Conservation (phyloP, 2,113 vertebrate genomes). For the Polyodon spathula region DNA sequence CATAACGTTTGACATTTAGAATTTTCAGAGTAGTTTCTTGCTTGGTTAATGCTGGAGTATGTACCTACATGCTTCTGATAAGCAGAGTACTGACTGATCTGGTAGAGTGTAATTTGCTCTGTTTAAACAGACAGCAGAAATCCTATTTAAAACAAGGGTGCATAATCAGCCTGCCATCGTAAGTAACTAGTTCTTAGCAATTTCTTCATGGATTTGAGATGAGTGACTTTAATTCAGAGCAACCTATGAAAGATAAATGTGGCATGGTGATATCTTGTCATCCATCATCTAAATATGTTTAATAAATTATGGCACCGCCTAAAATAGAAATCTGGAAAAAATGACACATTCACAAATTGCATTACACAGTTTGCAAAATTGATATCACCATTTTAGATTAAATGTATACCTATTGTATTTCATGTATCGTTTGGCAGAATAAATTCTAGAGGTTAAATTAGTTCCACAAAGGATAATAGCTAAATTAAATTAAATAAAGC, state of each 20-base stretch:
- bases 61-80: too few species aligned
- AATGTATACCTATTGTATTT: constrained; percentile 1
- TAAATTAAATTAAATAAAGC: neutral
- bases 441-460: neutral
- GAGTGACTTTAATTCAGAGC: neutral
- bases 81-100: too few species aligned
- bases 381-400: neutral
- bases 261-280: neutral
- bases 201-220: neutral
- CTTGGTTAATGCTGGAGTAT: too few species aligned
- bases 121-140: too few species aligned
- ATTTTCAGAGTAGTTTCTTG: too few species aligned
- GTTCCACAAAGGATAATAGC: neutral
- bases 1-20: too few species aligned
- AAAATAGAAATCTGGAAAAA: neutral
- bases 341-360: neutral
- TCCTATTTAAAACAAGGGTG: too few species aligned
- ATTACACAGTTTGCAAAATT: neutral
- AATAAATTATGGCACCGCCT: neutral
- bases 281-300: neutral
- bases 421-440: neutral
- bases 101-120: too few species aligned
- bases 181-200: neutral
- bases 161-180: too few species aligned
- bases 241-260: neutral